Conservation (phyloP, 2,113 vertebrate species). For the Geococcyx californianus region DNA sequence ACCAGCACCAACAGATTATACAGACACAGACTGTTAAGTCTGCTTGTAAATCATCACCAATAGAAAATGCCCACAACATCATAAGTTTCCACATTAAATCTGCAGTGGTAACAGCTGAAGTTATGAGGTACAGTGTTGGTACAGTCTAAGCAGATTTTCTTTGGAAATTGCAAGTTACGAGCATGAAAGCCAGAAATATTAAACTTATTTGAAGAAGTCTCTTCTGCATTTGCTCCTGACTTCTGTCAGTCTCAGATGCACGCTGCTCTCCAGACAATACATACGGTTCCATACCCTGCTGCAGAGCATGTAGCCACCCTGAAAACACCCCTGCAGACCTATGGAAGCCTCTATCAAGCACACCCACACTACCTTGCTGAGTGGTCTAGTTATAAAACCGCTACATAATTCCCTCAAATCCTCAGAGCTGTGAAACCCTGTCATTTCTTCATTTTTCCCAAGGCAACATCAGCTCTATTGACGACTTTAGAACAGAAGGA, state of each 20-base stretch:
- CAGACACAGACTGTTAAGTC: not conserved
- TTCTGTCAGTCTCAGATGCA: not conserved
- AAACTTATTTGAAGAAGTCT: not conserved
- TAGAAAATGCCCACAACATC: not conserved
- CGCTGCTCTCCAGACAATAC: not conserved
- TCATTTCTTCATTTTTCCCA: rapidly evolving
- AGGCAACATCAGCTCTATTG: not conserved
- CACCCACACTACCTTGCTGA: not conserved
- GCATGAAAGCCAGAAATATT: not conserved
- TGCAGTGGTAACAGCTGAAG: not conserved
- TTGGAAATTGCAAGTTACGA: not conserved
- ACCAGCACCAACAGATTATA: not conserved
- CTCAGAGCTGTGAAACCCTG: not conserved
- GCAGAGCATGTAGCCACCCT: rapidly evolving
- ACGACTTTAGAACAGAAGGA: not conserved
- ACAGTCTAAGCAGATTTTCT: not conserved
- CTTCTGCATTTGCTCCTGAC: not conserved
- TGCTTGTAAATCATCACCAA: not conserved
- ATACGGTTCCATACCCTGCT: not conserved
- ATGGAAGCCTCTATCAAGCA: not conserved
- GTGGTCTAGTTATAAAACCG: not conserved
- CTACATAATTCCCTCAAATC: not conserved
- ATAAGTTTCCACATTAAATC: not conserved
- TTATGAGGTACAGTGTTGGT: not conserved
- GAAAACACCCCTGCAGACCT: not conserved